Conservation (phyloP, 2,113 vertebrate species). For the Grus americana region DNA sequence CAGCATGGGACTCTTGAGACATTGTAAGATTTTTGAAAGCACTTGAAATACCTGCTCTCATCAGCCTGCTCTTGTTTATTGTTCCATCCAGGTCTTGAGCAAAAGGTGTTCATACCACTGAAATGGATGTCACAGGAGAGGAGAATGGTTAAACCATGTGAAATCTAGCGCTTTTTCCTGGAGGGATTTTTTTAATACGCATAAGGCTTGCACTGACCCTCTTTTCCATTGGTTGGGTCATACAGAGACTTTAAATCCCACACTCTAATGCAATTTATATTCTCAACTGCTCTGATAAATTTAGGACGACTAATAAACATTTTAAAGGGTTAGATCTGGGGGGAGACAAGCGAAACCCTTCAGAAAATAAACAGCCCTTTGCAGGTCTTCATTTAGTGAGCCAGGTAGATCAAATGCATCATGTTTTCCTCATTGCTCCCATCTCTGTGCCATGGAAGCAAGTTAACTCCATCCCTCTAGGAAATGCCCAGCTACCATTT, state of each 20-base stretch:
- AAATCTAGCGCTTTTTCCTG: not conserved
- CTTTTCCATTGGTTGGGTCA: not conserved
- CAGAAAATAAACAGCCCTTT: not conserved
- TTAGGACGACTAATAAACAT: not conserved
- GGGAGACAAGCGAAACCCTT: not conserved
- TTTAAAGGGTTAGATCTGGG: not conserved
- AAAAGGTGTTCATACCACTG: rapidly evolving
- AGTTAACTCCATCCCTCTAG: not conserved
- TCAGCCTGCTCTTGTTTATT: not conserved
- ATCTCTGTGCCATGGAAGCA: not conserved
- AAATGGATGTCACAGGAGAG: not conserved
- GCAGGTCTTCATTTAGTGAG: not conserved
- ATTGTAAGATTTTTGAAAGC: not conserved
- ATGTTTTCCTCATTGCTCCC: not conserved
- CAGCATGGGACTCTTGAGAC: not conserved
- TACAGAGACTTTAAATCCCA: not conserved
- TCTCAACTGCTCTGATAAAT: not conserved
- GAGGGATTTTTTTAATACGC: not conserved
- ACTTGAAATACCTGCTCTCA: not conserved
- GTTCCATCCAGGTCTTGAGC: not conserved
- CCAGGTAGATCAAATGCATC: not conserved
- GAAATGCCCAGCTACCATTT: not conserved
- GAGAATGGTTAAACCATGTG: not conserved
- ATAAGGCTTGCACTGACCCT: not conserved
- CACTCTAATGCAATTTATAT: not conserved